phyloP scores from a whole-genome alignment of 2,888 invertebrate genomes.

The Alitta virens region DNA sequence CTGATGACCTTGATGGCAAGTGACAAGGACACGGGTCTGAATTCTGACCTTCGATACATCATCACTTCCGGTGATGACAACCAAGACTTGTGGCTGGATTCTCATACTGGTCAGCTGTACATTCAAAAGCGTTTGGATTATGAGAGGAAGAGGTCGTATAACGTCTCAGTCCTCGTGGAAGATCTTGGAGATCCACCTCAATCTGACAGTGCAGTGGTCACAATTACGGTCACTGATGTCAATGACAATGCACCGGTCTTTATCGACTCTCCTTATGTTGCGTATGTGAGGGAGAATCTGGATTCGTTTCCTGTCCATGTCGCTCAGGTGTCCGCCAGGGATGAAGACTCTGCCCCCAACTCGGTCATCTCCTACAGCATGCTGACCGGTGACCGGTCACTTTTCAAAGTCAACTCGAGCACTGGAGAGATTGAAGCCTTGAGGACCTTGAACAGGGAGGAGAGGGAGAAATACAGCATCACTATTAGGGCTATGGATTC shows the following conservation, averaged over 20 bases:
- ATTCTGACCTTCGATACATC: slow-evolving; percentile 88
- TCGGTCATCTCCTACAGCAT: slow-evolving; percentile 84
- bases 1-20: slow-evolving; percentile 74
- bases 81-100: slow-evolving; percentile 58
- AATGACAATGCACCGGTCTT: slow-evolving; percentile 93
- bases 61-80: slow-evolving; percentile 73
- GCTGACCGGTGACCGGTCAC: slow-evolving; percentile 80
- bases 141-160: slow-evolving; percentile 82
- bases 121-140: slow-evolving; percentile 91
- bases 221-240: slow-evolving; percentile 83
- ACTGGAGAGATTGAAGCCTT: slow-evolving; percentile 66
- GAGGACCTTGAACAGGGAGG: slow-evolving; percentile 78
- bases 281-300: slow-evolving; percentile 79
- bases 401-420: slow-evolving; percentile 68
- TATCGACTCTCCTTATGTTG: slow-evolving; percentile 89
- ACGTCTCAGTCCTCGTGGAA: slow-evolving; percentile 81
- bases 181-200: slow-evolving; percentile 61
- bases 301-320: slow-evolving; percentile 61
- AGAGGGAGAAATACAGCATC: slow-evolving; percentile 76
- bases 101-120: slow-evolving; percentile 85
- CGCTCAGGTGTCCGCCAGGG: slow-evolving; percentile 75
- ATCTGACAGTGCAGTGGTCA: slow-evolving; percentile 72
- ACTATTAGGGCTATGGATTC: slow-evolving; percentile 83
- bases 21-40: slow-evolving; percentile 68
- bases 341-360: slow-evolving; percentile 64